Evolutionary conservation across 2,888 invertebrate species (phyloP).

Genomic region (Lottia scabra): DNA sequence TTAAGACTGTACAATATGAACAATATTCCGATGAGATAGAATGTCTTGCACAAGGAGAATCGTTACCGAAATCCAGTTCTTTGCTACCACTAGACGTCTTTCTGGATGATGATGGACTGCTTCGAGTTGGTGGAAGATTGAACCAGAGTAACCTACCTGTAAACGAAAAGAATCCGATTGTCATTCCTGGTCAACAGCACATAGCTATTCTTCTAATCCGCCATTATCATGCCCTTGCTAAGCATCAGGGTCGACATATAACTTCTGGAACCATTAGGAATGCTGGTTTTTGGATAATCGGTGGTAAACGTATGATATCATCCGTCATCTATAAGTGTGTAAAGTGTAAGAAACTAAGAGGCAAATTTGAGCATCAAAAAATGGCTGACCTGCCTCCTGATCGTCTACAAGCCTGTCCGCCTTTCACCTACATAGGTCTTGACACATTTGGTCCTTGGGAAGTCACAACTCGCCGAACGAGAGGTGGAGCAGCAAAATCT

Average conservation of each 20-base stretch:
- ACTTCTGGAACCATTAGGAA: neutral
- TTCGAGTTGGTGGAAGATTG: neutral
- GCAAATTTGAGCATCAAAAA: neutral
- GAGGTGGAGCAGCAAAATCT: neutral
- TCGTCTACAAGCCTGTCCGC: neutral
- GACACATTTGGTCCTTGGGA: too few species aligned
- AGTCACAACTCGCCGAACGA: neutral
- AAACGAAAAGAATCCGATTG: neutral
- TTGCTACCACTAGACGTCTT: neutral
- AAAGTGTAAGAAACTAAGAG: neutral
- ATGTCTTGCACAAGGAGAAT: neutral
- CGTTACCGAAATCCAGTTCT: neutral
- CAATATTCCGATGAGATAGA: neutral
- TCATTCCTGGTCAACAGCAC: neutral
- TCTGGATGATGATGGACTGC: neutral
- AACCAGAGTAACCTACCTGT: neutral
- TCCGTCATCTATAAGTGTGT: neutral
- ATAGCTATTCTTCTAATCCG: neutral
- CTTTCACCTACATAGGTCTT: neutral
- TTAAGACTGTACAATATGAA: neutral
- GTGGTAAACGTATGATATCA: neutral
- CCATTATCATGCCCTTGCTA: neutral
- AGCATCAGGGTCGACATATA: neutral
- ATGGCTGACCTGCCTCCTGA: neutral
- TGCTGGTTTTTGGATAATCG: neutral